Evolutionary conservation across 2,113 vertebrate species (phyloP).

Genomic region (Pagrus major): DNA sequence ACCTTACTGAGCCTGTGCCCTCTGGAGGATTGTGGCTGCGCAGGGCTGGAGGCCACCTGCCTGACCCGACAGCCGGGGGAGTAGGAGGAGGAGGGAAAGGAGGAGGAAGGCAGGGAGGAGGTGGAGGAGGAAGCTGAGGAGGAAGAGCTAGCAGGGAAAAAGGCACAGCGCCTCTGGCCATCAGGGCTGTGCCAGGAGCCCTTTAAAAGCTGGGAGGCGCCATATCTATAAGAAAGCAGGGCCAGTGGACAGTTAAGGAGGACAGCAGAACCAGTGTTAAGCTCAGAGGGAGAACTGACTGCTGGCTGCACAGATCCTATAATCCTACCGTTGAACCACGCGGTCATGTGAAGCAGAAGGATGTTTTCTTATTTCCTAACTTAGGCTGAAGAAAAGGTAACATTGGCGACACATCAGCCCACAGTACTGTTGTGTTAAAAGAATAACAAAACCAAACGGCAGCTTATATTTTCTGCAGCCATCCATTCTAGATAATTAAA

Average conservation of each 20-base stretch:
- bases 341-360: conserved; percentile 6
- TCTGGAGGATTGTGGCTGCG: conserved; percentile 78
- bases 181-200: conserved; percentile 77
- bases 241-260: conserved; percentile 63
- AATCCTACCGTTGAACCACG: conserved; percentile 39
- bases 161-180: conserved; percentile 69
- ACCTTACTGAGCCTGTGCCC: conserved; percentile 82
- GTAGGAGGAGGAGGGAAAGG: conserved; percentile 54
- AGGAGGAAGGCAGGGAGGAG: conserved; percentile 66
- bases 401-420: conserved; percentile 30
- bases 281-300: conserved; percentile 41
- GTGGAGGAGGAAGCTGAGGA: conserved; percentile 70
- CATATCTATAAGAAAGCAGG: conserved; percentile 82
- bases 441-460: conserved; percentile 32
- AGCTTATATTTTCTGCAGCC: conserved; percentile 38
- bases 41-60: conserved; percentile 77
- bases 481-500: conserved; percentile 64
- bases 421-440: background rate
- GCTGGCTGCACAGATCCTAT: conserved; percentile 49
- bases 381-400: conserved; percentile 14
- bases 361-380: conserved; percentile 2
- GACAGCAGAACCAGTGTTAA: conserved; percentile 52
- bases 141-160: conserved; percentile 79
- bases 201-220: conserved; percentile 66
- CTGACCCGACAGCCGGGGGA: conserved; percentile 75